A percentile compares a stretch with the other conserved stretches of the same genome.
Evolutionary conservation across 2,797 vertebrate genomes (phyloP).

Genomic region (Hypotaenidia okinawae): DNA sequence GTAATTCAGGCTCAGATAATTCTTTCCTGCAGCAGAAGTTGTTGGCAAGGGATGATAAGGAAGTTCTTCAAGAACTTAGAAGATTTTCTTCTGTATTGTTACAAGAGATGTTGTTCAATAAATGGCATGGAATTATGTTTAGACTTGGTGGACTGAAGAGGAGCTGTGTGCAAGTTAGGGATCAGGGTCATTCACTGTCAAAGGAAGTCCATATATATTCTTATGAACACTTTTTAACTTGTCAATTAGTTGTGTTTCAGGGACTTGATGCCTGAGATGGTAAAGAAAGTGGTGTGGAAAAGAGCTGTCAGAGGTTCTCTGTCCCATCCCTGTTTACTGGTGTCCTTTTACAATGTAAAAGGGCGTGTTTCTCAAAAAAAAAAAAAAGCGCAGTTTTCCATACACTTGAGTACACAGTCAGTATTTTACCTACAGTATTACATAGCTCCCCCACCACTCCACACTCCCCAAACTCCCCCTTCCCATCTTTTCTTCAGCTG

Average conservation of each 20-base stretch:
- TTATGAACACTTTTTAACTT: not conserved
- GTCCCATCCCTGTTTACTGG: not conserved
- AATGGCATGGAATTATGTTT: not conserved
- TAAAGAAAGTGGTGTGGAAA: not conserved
- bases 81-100: not conserved
- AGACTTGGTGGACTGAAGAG: not conserved
- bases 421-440: slow-evolving; percentile 45
- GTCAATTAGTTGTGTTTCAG: not conserved
- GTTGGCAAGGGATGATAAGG: not conserved
- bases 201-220: not conserved
- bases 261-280: not conserved
- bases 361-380: not conserved
- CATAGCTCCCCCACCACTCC: not conserved
- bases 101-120: not conserved
- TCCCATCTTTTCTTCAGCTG: not conserved
- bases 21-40: not conserved
- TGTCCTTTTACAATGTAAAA: not conserved
- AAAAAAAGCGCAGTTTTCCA: not conserved
- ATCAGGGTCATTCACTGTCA: not conserved
- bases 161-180: not conserved
- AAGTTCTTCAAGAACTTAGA: not conserved
- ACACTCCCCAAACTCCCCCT: no score
- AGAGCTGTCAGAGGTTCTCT: not conserved
- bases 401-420: slow-evolving; percentile 29
- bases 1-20: not conserved